A percentile compares a stretch with the other conserved stretches of the same genome.
Evolutionary conservation across 2,797 vertebrate species (phyloP).

Genomic region (Hipposideros larvatus): DNA sequence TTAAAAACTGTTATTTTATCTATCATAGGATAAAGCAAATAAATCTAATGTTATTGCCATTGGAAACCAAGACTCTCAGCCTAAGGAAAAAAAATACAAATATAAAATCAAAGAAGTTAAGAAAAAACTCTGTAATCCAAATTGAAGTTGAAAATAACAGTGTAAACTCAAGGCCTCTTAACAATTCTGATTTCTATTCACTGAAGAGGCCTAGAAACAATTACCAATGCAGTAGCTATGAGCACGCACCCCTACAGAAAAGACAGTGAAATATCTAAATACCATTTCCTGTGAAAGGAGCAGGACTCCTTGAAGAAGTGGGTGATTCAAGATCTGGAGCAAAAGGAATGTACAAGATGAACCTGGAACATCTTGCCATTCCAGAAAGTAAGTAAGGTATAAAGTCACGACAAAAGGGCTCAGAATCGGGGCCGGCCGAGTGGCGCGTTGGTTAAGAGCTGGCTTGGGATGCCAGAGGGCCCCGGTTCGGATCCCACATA

Average conservation of each 20-base stretch:
- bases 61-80: conserved; percentile 1
- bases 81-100: conserved; percentile 38
- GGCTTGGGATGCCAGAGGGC: no score
- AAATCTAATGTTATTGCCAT: background rate
- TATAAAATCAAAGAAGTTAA: background rate
- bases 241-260: background rate
- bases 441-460: no score
- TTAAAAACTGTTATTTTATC: background rate
- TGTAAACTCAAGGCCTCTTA: background rate
- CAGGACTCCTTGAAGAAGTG: background rate
- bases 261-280: conserved; percentile 21
- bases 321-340: background rate
- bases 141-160: conserved; percentile 2
- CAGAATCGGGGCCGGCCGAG: background rate
- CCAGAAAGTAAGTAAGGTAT: background rate
- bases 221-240: background rate
- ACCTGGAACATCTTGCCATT: background rate
- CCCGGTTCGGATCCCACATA: no score
- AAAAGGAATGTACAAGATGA: background rate
- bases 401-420: background rate
- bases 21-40: background rate
- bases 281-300: background rate
- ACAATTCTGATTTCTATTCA: background rate
- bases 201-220: conserved; percentile 5
- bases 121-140: conserved; percentile 7